Base-by-base conservation (phyloP, 2,888 invertebrate species). In the Cerastoderma edule region DNA sequence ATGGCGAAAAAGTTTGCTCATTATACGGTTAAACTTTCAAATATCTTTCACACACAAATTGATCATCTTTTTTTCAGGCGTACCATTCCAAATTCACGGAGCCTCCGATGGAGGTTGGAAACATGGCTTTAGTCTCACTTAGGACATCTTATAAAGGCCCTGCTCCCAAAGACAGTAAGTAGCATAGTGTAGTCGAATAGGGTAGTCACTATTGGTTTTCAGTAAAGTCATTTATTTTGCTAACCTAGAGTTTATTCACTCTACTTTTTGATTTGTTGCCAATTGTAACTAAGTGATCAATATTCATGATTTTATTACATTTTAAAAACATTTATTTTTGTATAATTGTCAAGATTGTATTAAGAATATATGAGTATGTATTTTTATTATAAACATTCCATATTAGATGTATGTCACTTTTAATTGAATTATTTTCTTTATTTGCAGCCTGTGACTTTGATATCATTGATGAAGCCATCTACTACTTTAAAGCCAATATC, bases 401-500 rank as follows among this genome's bases (percentile, higher is more conserved):
- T 39, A 39, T 39, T 8, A 39, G 16, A 16, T 10, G 16, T 16
- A 39, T 39, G 39, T 10, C 39, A 39, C 22, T 24, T 1, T 46
- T 46, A 22, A 50, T 50, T 50, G 1, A 50, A 50, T 5, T 27
- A 2, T 50, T 50, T 50, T 2, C 22, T 27, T 84, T 64, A 68
- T 57, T 88, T 88, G 85, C 91, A 89, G 94, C 93, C n/a, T 95
- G 95, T 67, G 96, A 96, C 56, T 94, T 95, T 84, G 99, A 99
- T 93, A 96, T 99, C 82, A 96, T 99, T 86, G 99, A 99, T 93
- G 99, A 99, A 94, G 97, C 99, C 67, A 94, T 99, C 44, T 96
- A 96, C 91, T 99, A 95, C 93, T 99, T 99, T 93, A 99, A 98
- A 94, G 99, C 99, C 0, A 99, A 99, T 94, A 98, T 99, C 0